Evolutionary conservation across 23 tunicate genomes (phyloP), one percentile per base, ranked within the genome.

Genomic region (Halocynthia roretzi): DNA sequence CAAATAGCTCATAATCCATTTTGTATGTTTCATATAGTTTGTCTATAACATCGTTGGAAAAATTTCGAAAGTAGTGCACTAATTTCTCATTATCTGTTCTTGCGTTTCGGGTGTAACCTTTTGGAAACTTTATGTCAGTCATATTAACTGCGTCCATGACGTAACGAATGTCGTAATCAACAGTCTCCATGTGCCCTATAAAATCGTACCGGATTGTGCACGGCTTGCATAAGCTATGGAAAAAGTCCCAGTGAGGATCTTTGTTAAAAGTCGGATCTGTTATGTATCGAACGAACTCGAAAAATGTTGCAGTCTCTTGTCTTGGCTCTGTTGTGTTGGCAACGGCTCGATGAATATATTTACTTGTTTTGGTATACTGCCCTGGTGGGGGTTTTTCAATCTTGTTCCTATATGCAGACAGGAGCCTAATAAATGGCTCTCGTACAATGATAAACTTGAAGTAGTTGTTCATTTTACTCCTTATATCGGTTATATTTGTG

Each of bases 171-270:
- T 75, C 80, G 50, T 75, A 48, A 15, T 55, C 21, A 56, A 75
- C 60, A 51, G 80, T 75, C 48, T 75, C 80, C 10, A 54, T 21
- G 51, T 61, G 58, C 10, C 64, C 80, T 11, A 75, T 75, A 22
- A 75, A 75, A 61, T 75, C 67, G 66, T 75, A 75, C 19, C 60
- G 58, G 9, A 75, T 50, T 7, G 61, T 50, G 50, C 80, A 75
- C 51, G 80, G 80, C 31, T 66, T 51, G 23, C 80, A 75, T 7
- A 75, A 52, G 40, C 60, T 9, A 6, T 56, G 44, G 80, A 54
- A 75, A 44, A 55, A 21, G 40, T 61, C 11, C 80, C 80, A 75
- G 61, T 75, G 70, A 20, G 10, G 17, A 15, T 65, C 67, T 12
- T 54, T n/a, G 18, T 75, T 54, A 6, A 7, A 51, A 49, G 51